Evolutionary conservation across 2,113 vertebrate species (phyloP), one percentile per base, ranked within the genome.

Genomic region (Chrysochloris asiatica): DNA sequence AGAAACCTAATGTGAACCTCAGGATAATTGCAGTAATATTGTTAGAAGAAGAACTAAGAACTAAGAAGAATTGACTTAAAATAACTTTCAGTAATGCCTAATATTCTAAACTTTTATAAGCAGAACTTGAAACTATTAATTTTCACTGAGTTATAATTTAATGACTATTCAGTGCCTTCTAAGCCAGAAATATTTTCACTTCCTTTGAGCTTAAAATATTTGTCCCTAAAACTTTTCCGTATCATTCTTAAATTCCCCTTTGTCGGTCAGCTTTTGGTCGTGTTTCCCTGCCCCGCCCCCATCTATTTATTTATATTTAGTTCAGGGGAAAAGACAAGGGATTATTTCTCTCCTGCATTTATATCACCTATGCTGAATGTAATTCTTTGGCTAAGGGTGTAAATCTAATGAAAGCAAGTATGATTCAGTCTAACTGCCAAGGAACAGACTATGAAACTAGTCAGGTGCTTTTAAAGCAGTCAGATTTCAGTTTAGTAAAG

Each of bases 401-500:
- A 86, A 92, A 89, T 71, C 84, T 95, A 77, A 95, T 10, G 36
- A 59, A 75, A 91, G 52, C 76, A 88, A 95, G 86, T 79, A 54
- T 50, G 48, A 91, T 91, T 85, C 52, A 72, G 77, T 43, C 6
- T 26, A 83, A 43, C 50, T 95, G 95, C 94, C 93, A 95, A 95
- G 69, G 84, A 84, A 95, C 83, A 89, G 75, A 78, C 94, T 84
- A 95, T 87, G 84, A 97, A 97, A 94, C 52, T 30, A 83, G 67
- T 76, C 0, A 0, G 86, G 76, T 85, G 88, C 81, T 96, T 96
- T 94, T 87, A 50, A 87, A 96, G 86, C 88, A 83, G 87, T 87
- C 85, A 92, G 91, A 52, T 97, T 98, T 97, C 91, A 92, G 90
- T 97, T 97, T 96, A 86, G 85, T 52, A 95, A 96, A 97, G 50